Base-by-base conservation (phyloP, 2,113 vertebrate species). In the Triplophysa dalaica region DNA sequence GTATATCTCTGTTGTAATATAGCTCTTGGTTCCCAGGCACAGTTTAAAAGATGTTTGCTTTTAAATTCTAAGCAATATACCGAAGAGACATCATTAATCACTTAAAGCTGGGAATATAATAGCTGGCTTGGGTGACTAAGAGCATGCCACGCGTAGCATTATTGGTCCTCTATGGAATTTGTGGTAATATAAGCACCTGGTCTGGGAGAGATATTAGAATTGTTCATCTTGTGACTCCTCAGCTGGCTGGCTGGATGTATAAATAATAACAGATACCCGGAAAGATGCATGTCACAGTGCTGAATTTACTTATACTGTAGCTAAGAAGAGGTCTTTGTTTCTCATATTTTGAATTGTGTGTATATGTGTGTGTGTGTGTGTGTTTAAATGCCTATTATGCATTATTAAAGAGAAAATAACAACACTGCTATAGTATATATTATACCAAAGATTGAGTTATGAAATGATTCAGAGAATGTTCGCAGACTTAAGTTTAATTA, bases 151-250 rank as follows among this genome's bases (percentile, higher is more conserved):
- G 50, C 21, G 54, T 56, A 73, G 22, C 61, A 70, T 56, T 62
- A 82, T 74, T 70, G 61, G 21, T 38, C 5, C 75, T 65, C 74
- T 52, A 33, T 65, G 24, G 74, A 76, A 63, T 76, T 29, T 50
- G 45, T 21, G 24, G 74, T 65, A 16, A 52, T 0, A 11, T 75
- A 26, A 75, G 72, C 58, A 75, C 29, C 56, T 75, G 58, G 58
- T 63, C 16, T 48, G 72, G 22, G 17, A 22, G 58, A 65, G 62
- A 65, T 56, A 79, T 70, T 63, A 29, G 52, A 69, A 56, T 60
- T 38, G 21, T 62, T 83, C 45, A 79, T 83, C 70, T 75, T 43
- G 4, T 76, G 62, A 33, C 41, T 75, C 62, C 22, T 65, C 74
- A 16, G 61, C 61, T 38, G 11, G 43, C 43, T 62, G 72, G 16